phyloP scores from a whole-genome alignment of 2,797 vertebrate species.

The Lacerta agilis region DNA sequence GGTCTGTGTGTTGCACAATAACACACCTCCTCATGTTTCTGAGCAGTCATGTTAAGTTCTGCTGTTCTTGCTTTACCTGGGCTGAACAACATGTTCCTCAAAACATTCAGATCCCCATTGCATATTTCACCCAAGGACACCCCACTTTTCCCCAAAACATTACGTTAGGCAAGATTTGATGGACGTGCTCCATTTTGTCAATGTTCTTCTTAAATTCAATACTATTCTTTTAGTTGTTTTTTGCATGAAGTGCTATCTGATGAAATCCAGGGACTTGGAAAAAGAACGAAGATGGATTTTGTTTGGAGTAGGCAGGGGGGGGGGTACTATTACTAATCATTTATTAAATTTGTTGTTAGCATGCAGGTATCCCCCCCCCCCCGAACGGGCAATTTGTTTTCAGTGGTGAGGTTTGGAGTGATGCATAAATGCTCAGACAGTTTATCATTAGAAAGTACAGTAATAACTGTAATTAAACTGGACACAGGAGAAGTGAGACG shows the following conservation, averaged over 20 bases:
- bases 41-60: not conserved
- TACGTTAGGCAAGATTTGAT: no score
- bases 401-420: not conserved
- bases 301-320: no score
- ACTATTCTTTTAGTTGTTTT: no score
- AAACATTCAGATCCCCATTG: no score
- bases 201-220: no score
- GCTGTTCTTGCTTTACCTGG: not conserved
- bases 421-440: not conserved
- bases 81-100: no score
- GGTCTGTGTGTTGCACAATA: no score
- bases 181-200: no score
- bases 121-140: no score
- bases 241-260: not conserved
- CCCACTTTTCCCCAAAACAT: no score
- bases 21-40: not conserved
- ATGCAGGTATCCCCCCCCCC: not conserved
- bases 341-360: not conserved
- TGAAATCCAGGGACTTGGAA: not conserved
- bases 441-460: not conserved
- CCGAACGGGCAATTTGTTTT: not conserved
- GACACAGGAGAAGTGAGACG: no score
- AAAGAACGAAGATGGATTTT: not conserved
- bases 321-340: no score
- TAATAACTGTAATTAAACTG: not conserved